Conservation (phyloP, 2,888 invertebrate species). For the Cremastobaeus sp. region DNA sequence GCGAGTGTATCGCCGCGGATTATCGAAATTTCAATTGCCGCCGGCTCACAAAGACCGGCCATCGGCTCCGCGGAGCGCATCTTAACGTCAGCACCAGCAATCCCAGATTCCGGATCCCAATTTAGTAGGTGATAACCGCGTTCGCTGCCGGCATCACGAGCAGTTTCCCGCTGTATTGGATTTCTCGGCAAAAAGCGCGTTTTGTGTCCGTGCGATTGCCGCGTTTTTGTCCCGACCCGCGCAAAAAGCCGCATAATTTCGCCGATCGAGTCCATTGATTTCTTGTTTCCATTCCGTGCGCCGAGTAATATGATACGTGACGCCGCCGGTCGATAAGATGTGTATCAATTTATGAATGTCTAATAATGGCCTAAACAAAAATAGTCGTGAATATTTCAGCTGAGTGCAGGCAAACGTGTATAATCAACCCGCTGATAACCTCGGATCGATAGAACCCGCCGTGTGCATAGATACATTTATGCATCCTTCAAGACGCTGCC, state of each 20-base stretch:
- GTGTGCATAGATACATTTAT: not conserved
- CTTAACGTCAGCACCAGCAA: constrained; percentile 3
- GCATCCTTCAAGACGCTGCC: not conserved
- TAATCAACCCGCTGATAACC: constrained; percentile 25
- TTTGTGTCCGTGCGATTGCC: constrained; percentile 25
- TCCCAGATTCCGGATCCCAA: constrained; percentile 30
- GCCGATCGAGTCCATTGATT: constrained; percentile 35
- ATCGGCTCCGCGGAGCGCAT: too few relatives aligned
- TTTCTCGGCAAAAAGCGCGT: constrained; percentile 32
- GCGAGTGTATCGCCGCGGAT: too few relatives aligned
- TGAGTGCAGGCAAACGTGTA: not conserved
- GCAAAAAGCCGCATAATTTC: constrained; percentile 26
- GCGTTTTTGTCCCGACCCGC: constrained; percentile 8
- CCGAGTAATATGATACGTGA: constrained; percentile 34
- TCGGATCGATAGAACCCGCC: constrained; percentile 17
- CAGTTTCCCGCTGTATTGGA: constrained; percentile 25
- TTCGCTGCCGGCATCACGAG: constrained; percentile 20
- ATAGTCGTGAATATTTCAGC: constrained; percentile 44
- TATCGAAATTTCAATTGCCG: constrained; percentile 12
- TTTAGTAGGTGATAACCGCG: constrained; percentile 20
- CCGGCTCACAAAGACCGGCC: too few relatives aligned
- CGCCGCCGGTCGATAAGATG: constrained; percentile 35
- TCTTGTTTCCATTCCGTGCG: constrained; percentile 22
- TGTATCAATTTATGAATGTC: constrained; percentile 38
- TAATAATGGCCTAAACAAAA: constrained; percentile 34